Base-by-base conservation (phyloP, 2,888 invertebrate species). In the Lordiphosa fenestrarum region DNA sequence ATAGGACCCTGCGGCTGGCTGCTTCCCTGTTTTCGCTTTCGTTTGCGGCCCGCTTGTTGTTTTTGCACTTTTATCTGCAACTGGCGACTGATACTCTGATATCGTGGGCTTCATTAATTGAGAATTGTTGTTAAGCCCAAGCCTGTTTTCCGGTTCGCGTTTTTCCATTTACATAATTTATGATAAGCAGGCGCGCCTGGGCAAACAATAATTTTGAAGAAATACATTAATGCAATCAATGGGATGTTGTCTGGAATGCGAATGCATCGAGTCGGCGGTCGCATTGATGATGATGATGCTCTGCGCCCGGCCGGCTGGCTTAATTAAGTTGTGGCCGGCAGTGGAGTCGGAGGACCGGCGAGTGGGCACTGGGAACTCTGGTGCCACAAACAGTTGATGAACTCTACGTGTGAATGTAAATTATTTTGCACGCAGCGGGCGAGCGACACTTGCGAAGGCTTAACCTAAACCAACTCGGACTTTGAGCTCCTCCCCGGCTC, bases 171-270 rank as follows among this genome's bases (percentile, higher is more conserved):
- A 87, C 88, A 87, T 88, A 87, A 88, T 87, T 87, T 87, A 88
- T 86, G 87, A 86, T 86, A 88, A 86, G 87, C 86, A 84, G 83
- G 83, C 86, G 86, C 83, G 86, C 83, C 74, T 84, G 88, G 73
- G 75, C 87, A 86, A 86, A 87, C 86, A 88, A 87, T 87, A 88
- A 86, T 88, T 86, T 88, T 85, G 85, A 87, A 88, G 87, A 83
- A 86, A 85, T 86, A 84, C 80, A 81, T 81, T 81, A 81, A 81
- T 86, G 86, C 85, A 81, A 81, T 81, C 80, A 81, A 81, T 84
- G 50, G 40, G 66, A 40, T 42, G 68, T 30, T 59, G 68, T 59
- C 60, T 66, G 63, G 63, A 67, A 64, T 67, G 63, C 47, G 61
- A 47, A 38, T 19, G 58, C 39, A 46, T 44, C 47, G 35, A 47